phyloP scores from a whole-genome alignment of 1,140 invertebrate species.

The Centruroides sculpturatus region DNA sequence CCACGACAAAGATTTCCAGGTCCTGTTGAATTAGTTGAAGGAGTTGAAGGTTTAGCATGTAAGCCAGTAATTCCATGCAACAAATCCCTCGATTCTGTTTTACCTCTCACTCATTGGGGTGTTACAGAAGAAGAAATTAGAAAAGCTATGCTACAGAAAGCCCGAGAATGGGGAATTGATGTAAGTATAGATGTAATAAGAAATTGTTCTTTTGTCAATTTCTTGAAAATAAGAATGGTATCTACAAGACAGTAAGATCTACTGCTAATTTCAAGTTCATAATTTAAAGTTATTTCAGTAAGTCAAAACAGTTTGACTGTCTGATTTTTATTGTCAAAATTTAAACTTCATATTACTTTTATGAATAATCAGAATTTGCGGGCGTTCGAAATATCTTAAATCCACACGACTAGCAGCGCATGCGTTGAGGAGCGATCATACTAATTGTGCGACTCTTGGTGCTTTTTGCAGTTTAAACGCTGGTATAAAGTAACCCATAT shows the following conservation, averaged over 20 bases:
- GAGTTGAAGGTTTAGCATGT: conserved; percentile 22
- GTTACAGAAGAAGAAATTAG: conserved; percentile 32
- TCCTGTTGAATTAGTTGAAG: conserved; percentile 18
- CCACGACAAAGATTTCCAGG: conserved; percentile 19
- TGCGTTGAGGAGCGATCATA: too few species aligned
- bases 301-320: too few species aligned
- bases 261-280: background rate
- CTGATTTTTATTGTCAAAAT: too few species aligned
- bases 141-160: conserved; percentile 25
- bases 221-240: background rate
- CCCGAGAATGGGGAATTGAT: conserved; percentile 23
- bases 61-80: conserved; percentile 27
- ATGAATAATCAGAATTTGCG: too few species aligned
- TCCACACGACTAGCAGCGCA: too few species aligned
- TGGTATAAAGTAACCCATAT: too few species aligned
- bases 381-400: too few species aligned
- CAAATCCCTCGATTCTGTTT: conserved; percentile 22
- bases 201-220: background rate
- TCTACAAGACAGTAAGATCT: background rate
- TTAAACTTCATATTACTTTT: too few species aligned
- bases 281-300: too few species aligned
- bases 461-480: too few species aligned
- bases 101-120: conserved; percentile 31
- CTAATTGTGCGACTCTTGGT: too few species aligned
- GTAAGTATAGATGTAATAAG: conserved; percentile 17